Evolutionary conservation across 1,140 invertebrate genomes (phyloP), one percentile per base, ranked within the genome.

Genomic region (Drosophila eugracilis): DNA sequence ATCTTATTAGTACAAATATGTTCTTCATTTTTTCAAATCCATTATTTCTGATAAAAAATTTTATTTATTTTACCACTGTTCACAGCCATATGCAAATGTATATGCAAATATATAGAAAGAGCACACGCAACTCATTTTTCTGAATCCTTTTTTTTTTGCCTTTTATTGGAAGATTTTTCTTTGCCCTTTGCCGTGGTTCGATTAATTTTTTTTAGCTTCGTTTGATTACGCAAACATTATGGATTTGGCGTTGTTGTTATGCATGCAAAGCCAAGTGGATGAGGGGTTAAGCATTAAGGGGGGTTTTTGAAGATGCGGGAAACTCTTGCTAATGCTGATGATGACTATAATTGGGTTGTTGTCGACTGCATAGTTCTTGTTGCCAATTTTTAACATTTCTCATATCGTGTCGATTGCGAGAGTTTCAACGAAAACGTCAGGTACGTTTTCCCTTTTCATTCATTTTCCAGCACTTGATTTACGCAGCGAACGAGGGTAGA

Each of bases 171-270:
- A 44, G 53, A 53, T 74, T 73, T 74, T 71, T 30, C 12, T 28
- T 22, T 48, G 39, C 47, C 55, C 32, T 14, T 22, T 39, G 6
- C n/a, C 39, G 41, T 36, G 54, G 69, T 54, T 74, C 42, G 69
- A 74, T 74, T 74, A 74, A 74, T 52, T 74, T 74, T 67, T 62
- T 67, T 69, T 48, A 62, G 57, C 57, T 26, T 63, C 30, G 15
- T 62, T 74, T 42, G 28, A 63, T 74, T 63, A 42, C 57, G 58
- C 41, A 74, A 74, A 74, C 48, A 74, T 74, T 74, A 74, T 74
- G 70, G 70, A 74, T 74, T 74, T 73, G 47, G 55, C 55, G 45
- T 30, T 72, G 54, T 53, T 74, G 49, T 73, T 74, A 63, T 73
- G 57, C 71, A 63, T 53, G 70, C 69, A 53, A 67, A 63, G 54